These are phyloP conservation scores for Rafetus swinhoei DNA, from an alignment of 2,113 vertebrate genomes.

Conservation along the genomic window DNA sequence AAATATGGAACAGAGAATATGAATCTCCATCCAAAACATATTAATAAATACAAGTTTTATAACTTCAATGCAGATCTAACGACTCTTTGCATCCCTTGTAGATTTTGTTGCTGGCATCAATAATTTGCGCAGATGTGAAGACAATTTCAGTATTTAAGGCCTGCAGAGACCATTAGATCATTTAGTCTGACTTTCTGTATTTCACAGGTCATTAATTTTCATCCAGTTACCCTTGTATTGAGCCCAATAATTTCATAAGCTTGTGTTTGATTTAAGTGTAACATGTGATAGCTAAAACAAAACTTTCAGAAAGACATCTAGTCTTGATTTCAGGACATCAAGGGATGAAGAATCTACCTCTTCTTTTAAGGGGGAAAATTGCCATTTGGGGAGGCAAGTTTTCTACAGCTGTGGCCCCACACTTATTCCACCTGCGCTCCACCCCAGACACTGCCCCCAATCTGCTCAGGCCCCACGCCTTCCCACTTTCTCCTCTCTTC, in stretches of 20 bases:
- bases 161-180: background rate
- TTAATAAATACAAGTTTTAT: background rate
- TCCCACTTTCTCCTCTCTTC: too few species aligned
- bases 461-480: too few species aligned
- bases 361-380: background rate
- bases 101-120: background rate
- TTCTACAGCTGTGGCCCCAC: too few species aligned
- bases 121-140: background rate
- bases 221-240: background rate
- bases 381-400: too few species aligned
- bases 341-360: background rate
- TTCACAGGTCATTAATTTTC: background rate
- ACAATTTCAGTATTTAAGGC: background rate
- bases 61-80: background rate
- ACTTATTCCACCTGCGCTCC: too few species aligned
- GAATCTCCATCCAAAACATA: background rate
- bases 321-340: background rate
- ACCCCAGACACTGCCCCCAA: too few species aligned
- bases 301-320: background rate
- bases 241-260: background rate
- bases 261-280: background rate
- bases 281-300: background rate
- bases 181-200: background rate
- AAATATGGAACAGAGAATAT: background rate
- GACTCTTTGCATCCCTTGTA: background rate